These are phyloP conservation scores for Atopsyche davidsoni DNA, from an alignment of 1,140 invertebrate genomes.

Conservation along the genomic window DNA sequence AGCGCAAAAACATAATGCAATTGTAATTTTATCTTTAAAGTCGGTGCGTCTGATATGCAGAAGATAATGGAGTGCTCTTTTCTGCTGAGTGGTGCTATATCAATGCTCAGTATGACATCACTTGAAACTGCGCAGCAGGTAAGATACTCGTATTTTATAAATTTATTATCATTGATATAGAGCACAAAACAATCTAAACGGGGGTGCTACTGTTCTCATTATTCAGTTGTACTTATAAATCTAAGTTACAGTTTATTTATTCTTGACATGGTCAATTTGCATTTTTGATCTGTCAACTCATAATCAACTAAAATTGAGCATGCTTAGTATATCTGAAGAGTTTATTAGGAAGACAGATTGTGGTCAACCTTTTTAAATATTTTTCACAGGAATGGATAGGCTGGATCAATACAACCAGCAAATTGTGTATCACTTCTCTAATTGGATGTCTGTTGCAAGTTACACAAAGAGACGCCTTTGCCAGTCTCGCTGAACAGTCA, in stretches of 20 bases:
- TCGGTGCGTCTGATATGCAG: constrained; percentile 7
- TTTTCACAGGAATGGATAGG: constrained; percentile 23
- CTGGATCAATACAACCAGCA: constrained; percentile 19
- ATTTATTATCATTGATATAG: too few relatives aligned
- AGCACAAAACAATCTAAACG: too few relatives aligned
- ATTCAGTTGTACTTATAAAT: too few relatives aligned
- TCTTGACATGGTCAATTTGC: too few relatives aligned
- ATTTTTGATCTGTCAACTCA: too few relatives aligned
- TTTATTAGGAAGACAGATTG: too few relatives aligned
- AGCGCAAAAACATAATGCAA: too few relatives aligned
- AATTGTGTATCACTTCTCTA: constrained; percentile 15
- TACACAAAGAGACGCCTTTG: constrained; percentile 21
- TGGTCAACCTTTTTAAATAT: neutral
- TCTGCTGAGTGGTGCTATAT: constrained; percentile 18
- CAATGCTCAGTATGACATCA: constrained; percentile 22
- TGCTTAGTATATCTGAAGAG: too few relatives aligned
- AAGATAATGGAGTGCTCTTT: constrained; percentile 17
- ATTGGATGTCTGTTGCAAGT: constrained; percentile 18
- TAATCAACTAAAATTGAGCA: too few relatives aligned
- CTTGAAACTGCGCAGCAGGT: constrained; percentile 20
- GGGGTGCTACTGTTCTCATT: too few relatives aligned
- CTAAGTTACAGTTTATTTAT: too few relatives aligned
- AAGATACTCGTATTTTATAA: neutral
- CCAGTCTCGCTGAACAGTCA: constrained; percentile 14
- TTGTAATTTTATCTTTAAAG: too few relatives aligned